A percentile compares a stretch with the other conserved stretches of the same genome.
Conservation (phyloP, 2,797 vertebrate genomes). For the Chiroxiphia lanceolata region DNA sequence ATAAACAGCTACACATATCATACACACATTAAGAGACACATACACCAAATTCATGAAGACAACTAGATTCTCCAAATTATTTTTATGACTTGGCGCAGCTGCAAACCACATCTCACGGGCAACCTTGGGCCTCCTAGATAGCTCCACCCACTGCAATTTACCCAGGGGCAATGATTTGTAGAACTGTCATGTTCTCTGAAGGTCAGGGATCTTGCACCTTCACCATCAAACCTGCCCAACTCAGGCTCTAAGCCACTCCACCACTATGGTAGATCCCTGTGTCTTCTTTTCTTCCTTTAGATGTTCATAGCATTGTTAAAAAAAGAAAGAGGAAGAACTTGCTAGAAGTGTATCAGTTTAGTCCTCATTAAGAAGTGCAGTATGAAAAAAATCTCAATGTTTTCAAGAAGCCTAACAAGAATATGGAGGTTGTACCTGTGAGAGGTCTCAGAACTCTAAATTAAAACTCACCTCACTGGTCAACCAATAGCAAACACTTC, state of each 20-base stretch:
- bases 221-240: neutral
- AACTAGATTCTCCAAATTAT: neutral
- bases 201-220: neutral
- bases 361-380: neutral
- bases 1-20: neutral
- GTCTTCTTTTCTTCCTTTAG: neutral
- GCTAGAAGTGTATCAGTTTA: neutral
- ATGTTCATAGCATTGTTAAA: neutral
- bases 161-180: neutral
- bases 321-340: neutral
- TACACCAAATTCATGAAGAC: neutral
- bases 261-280: neutral
- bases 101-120: neutral
- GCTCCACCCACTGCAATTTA: neutral
- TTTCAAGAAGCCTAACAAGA: neutral
- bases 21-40: neutral
- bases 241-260: neutral
- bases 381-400: neutral
- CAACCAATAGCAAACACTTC: neutral
- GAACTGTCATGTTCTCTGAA: neutral
- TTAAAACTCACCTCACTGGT: neutral
- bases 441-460: neutral
- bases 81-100: neutral
- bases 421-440: neutral
- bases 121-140: neutral